Evolutionary conservation across 2,113 vertebrate species (phyloP).

Genomic region (Deroptyus accipitrinus): DNA sequence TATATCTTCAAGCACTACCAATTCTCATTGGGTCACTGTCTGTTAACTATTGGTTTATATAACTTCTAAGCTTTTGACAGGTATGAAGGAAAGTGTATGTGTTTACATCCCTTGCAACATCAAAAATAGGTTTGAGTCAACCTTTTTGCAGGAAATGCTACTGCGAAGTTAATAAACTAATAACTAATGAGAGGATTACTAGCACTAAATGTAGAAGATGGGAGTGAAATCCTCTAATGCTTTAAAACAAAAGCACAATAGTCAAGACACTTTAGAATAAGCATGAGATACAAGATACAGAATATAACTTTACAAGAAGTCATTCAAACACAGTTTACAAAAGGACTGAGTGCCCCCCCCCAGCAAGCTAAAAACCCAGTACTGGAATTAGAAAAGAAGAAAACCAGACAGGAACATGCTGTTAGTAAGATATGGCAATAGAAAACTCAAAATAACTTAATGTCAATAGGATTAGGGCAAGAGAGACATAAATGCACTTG

Average conservation of each 20-base stretch:
- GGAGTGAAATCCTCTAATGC: not conserved
- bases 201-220: not conserved
- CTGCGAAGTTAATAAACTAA: not conserved
- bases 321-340: not conserved
- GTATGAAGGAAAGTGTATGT: not conserved
- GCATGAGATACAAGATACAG: not conserved
- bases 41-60: not conserved
- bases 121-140: not conserved
- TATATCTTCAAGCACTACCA: not conserved
- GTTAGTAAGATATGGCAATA: constrained; percentile 41
- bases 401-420: not conserved
- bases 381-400: constrained; percentile 27
- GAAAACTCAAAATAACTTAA: constrained; percentile 28
- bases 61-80: not conserved
- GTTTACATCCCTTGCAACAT: not conserved
- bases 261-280: not conserved
- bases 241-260: not conserved
- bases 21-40: not conserved
- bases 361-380: not conserved
- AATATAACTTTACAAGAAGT: constrained; percentile 3
- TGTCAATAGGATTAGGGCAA: constrained; percentile 3
- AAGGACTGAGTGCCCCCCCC: not conserved
- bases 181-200: not conserved
- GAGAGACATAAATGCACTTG: not conserved
- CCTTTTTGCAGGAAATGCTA: not conserved